Conservation (phyloP, 2,113 vertebrate species). For the Pogonocichla stellata region DNA sequence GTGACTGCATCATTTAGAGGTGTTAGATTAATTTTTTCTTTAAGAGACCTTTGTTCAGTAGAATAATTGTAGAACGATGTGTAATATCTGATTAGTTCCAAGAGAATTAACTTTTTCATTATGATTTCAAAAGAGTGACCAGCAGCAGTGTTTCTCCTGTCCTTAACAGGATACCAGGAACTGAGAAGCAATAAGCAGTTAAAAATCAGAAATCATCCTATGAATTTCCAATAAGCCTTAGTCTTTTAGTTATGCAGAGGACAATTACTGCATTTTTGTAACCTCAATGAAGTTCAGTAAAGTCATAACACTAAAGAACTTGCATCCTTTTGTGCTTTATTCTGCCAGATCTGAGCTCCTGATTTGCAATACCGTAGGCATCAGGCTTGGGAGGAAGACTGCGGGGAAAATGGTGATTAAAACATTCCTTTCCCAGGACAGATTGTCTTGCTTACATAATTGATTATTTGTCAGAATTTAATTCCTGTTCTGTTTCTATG, state of each 20-base stretch:
- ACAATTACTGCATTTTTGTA: background rate
- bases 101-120: slow-evolving; percentile 43
- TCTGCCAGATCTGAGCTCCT: background rate
- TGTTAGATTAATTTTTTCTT: slow-evolving; percentile 41
- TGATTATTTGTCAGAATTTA: background rate
- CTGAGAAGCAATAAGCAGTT: background rate
- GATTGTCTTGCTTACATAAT: background rate
- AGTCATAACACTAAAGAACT: background rate
- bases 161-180: background rate
- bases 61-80: background rate
- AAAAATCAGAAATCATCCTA: background rate
- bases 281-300: background rate
- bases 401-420: background rate
- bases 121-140: background rate
- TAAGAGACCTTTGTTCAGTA: slow-evolving; percentile 6
- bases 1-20: background rate
- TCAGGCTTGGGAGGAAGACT: background rate
- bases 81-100: slow-evolving; percentile 29
- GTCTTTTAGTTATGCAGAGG: background rate
- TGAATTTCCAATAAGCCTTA: background rate
- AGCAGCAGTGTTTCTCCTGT: background rate
- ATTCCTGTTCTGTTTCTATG: background rate
- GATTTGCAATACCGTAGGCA: background rate
- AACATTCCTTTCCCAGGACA: background rate
- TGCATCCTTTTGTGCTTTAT: background rate